These are phyloP conservation scores for Ellobius talpinus DNA, from an alignment of 2,113 vertebrate genomes.

Conservation along the genomic window DNA sequence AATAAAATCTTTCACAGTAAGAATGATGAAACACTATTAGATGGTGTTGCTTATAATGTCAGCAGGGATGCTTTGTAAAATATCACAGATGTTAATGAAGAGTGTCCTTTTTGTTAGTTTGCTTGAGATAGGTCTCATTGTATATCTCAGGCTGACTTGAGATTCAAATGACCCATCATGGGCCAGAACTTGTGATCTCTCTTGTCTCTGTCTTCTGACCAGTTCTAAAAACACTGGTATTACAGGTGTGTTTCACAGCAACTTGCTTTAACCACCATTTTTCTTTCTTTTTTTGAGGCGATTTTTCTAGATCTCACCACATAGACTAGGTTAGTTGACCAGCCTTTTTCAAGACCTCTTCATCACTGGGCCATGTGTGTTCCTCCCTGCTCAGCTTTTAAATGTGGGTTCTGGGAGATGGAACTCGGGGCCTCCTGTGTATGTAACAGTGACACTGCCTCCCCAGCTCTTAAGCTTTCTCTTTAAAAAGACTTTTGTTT, in stretches of 20 bases:
- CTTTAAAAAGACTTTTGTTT: not conserved
- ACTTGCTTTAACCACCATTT: too few species aligned
- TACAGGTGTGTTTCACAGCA: not conserved
- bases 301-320: not conserved
- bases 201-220: not conserved
- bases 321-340: not conserved
- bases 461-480: not conserved
- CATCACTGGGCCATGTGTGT: not conserved
- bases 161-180: too few species aligned
- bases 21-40: constrained; percentile 88
- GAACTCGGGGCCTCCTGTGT: not conserved
- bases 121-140: not conserved
- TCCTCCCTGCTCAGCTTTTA: not conserved
- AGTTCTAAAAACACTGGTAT: too few species aligned
- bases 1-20: constrained; percentile 92
- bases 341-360: not conserved
- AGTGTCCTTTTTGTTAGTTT: not conserved
- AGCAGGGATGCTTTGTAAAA: constrained; percentile 90
- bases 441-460: not conserved
- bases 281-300: not conserved
- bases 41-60: constrained; percentile 92
- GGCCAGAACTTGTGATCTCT: not conserved
- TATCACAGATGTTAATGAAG: constrained; percentile 7
- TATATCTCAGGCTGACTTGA: not conserved
- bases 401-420: not conserved